Evolutionary conservation across 2,113 vertebrate species (phyloP), one percentile per base, ranked within the genome.

Genomic region (Tachysurus fulvidraco): DNA sequence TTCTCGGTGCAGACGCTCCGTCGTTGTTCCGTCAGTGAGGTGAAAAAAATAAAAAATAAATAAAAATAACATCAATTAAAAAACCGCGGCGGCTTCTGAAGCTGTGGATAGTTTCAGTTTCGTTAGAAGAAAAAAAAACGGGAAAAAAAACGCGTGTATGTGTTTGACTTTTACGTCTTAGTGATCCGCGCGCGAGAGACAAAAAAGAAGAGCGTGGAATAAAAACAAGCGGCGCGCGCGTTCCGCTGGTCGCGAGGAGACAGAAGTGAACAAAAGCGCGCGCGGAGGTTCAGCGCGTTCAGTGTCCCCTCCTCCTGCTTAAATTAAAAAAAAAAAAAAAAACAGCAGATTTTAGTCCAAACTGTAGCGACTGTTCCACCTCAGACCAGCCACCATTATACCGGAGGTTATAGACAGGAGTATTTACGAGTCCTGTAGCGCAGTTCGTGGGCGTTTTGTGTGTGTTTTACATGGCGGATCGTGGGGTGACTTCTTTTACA

Each of bases 241-340:
- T 69, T 85, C 62, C 74, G 25, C 83, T 46, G 84, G 80, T 81
- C 86, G 89, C 84, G 81, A 83, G 28, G 79, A 89, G 80, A 83
- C 21, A 78, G 81, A 65, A 83, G 71, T 86, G 89, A 89, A 89
- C 89, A 89, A 89, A 89, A 88, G 86, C 89, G 89, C 74, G 88
- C 84, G 71, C 50, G 71, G 83, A 81, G 65, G n/a, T 67, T 77
- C 65, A 30, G 50, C 14, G 81, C 30, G 69, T 62, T 30, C 50
- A 78, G 57, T 46, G 59, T 81, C 69, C 41, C 82, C 44, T 55
- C 55, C 83, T 84, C 62, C 64, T 30, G 2, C 13, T 9, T 17
- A 2, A 50, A 65, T 14, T 1, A 25, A 11, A 71, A 36, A 44
- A 2, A 50, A 30, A 28, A n/a, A 36, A 36, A 36, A 36, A 36